Evolutionary conservation across 2,797 vertebrate species (phyloP).

Genomic region (Lagorchestes hirsutus): DNA sequence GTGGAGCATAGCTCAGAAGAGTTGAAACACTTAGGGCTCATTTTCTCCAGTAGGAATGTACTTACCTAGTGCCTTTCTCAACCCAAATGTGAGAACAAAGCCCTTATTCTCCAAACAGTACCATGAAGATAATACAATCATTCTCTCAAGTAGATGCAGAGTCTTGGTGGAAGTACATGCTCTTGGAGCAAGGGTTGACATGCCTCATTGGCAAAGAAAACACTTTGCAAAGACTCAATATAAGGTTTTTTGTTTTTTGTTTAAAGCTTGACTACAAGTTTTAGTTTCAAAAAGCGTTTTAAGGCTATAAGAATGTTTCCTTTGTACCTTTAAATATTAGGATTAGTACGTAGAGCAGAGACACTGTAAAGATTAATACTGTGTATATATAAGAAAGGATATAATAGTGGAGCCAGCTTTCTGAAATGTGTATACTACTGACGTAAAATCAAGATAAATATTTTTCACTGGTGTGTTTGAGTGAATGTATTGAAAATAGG

Average conservation of each 20-base stretch:
- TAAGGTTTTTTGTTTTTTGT: neutral
- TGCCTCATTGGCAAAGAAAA: conserved; percentile 17
- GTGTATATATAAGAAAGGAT: conserved; percentile 27
- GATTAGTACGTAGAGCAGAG: conserved; percentile 55
- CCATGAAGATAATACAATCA: neutral
- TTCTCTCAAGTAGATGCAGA: neutral
- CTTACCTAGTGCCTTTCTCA: conserved; percentile 12
- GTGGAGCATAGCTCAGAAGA: neutral
- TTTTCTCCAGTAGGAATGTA: conserved; percentile 13
- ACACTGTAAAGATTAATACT: conserved; percentile 59
- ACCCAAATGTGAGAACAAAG: conserved; percentile 3
- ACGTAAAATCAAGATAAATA: conserved; percentile 53
- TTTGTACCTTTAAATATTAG: conserved; percentile 65
- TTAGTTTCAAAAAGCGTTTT: conserved; percentile 67
- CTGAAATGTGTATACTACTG: conserved; percentile 53
- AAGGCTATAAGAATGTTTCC: conserved; percentile 46
- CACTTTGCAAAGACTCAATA: conserved; percentile 15
- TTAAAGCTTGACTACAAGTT: conserved; percentile 56
- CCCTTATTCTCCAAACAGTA: conserved; percentile 7
- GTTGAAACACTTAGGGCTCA: neutral
- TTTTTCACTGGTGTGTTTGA: conserved; percentile 63
- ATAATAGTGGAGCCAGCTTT: conserved; percentile 50
- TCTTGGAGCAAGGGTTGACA: neutral
- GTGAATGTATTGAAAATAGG: conserved; percentile 61
- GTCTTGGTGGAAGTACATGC: neutral